Conservation (phyloP, 2,888 invertebrate genomes). For the Aphrophora alni region DNA sequence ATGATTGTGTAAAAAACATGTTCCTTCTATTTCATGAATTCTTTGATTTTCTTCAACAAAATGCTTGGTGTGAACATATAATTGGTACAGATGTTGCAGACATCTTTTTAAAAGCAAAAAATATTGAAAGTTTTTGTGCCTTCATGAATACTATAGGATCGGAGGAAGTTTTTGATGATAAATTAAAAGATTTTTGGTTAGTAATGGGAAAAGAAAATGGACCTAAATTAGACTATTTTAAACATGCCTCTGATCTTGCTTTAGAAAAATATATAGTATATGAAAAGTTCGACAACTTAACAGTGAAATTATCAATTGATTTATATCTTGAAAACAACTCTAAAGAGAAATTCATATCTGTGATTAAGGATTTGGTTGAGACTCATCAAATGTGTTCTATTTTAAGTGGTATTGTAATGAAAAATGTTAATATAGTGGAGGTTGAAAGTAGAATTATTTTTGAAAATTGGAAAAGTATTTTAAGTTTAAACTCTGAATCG, state of each 20-base stretch:
- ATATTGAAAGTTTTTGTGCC: slow-evolving; percentile 22
- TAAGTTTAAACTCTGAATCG: not conserved
- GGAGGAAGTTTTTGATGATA: slow-evolving; percentile 59
- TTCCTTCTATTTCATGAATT: not conserved
- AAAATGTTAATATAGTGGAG: slow-evolving; percentile 13
- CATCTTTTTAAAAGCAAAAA: slow-evolving; percentile 23
- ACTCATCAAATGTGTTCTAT: not conserved
- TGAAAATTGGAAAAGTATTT: slow-evolving; percentile 24
- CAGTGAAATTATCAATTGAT: slow-evolving; percentile 58
- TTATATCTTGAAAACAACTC: slow-evolving; percentile 58
- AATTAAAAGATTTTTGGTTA: slow-evolving; percentile 59
- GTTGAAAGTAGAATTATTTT: slow-evolving; percentile 18
- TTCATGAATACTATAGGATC: slow-evolving; percentile 59
- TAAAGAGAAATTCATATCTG: slow-evolving; percentile 56
- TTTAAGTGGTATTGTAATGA: not conserved
- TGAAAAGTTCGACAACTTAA: slow-evolving; percentile 51
- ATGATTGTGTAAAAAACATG: not conserved
- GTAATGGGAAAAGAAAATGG: slow-evolving; percentile 51
- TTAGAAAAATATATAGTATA: slow-evolving; percentile 58
- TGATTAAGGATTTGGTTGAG: not conserved
- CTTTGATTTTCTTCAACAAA: not conserved
- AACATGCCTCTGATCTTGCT: slow-evolving; percentile 59
- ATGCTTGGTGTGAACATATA: not conserved
- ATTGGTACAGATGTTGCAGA: slow-evolving; percentile 11
- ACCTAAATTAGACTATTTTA: slow-evolving; percentile 55